A percentile compares a stretch with the other conserved stretches of the same genome.
Conservation (phyloP, 64 coral and sea anemone genomes). For the Montipora cactus region DNA sequence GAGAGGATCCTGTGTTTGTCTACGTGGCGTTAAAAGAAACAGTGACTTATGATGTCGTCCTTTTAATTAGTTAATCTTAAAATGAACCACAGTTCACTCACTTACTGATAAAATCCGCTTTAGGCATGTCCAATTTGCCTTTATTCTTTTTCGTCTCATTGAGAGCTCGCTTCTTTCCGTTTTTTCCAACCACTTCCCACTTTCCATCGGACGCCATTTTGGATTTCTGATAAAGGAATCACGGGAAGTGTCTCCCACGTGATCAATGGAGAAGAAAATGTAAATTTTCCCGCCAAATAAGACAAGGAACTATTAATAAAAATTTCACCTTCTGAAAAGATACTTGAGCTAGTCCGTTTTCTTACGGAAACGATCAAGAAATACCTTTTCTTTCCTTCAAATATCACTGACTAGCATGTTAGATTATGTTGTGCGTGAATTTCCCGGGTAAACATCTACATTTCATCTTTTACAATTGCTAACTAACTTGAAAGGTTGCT, state of each 20-base stretch:
- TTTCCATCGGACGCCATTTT: slow-evolving; percentile 74
- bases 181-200: slow-evolving; percentile 78
- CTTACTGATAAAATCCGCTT: slow-evolving; percentile 63
- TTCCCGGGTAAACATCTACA: too few species aligned
- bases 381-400: too few species aligned
- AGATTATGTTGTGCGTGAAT: too few species aligned
- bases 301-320: neutral
- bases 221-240: slow-evolving; percentile 11
- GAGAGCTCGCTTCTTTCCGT: slow-evolving; percentile 45
- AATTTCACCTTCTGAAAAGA: too few species aligned
- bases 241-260: slow-evolving; percentile 31
- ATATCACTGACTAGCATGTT: too few species aligned
- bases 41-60: neutral
- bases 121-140: slow-evolving; percentile 28
- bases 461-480: too few species aligned
- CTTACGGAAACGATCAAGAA: too few species aligned
- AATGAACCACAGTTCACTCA: neutral
- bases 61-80: neutral
- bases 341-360: too few species aligned
- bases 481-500: too few species aligned
- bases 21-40: slow-evolving; percentile 20
- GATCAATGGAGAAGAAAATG: neutral
- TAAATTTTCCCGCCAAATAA: slow-evolving; percentile 54
- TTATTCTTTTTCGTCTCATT: slow-evolving; percentile 71
- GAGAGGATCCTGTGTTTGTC: neutral